Conservation (phyloP, 2,888 invertebrate species). For the Lasioglossum pauxillum region DNA sequence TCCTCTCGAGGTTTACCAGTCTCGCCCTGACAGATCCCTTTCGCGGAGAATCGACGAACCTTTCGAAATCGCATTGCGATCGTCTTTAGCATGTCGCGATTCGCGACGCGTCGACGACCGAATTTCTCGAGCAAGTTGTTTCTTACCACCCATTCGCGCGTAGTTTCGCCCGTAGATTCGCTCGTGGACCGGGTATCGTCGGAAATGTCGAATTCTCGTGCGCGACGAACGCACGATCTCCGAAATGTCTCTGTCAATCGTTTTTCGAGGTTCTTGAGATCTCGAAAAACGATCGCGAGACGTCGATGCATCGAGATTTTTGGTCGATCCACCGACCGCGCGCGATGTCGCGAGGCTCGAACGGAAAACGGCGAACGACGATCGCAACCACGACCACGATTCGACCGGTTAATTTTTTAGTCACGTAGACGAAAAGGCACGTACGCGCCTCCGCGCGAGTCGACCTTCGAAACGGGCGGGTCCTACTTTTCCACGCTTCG, state of each 20-base stretch:
- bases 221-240: not conserved
- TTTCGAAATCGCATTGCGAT: not conserved
- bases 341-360: not conserved
- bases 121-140: not conserved
- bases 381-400: not conserved
- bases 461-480: conserved; percentile 53
- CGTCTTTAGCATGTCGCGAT: not conserved
- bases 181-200: not conserved
- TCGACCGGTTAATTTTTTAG: conserved; percentile 39
- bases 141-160: not conserved
- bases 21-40: not conserved
- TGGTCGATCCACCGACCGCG: not conserved
- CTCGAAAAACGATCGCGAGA: not conserved
- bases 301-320: conserved; percentile 7
- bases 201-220: not conserved
- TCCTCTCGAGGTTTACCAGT: not conserved
- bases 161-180: not conserved
- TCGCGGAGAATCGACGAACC: not conserved
- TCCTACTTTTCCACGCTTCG: conserved; percentile 41
- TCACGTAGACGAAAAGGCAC: conserved; percentile 52
- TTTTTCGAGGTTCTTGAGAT: not conserved
- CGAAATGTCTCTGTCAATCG: not conserved
- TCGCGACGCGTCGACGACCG: not conserved
- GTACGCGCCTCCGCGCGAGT: conserved; percentile 7
- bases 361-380: not conserved